These are phyloP conservation scores for Chesias legatella DNA, from an alignment of 2,888 invertebrate genomes.

Conservation along the genomic window DNA sequence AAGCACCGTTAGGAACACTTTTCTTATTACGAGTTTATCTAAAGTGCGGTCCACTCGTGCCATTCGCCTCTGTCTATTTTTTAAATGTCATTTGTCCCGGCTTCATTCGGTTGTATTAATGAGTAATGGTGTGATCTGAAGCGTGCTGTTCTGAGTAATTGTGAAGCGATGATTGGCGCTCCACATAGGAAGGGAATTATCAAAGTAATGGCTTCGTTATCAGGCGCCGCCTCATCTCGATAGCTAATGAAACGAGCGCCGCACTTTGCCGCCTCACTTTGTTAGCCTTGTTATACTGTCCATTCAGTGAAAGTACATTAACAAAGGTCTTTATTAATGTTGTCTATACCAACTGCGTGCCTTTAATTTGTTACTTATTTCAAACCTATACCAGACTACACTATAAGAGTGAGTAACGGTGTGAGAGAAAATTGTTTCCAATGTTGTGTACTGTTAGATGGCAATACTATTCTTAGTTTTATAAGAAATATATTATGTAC, in stretches of 20 bases:
- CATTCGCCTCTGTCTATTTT: slow-evolving; percentile 27
- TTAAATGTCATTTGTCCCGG: slow-evolving; percentile 35
- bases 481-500: slow-evolving; percentile 11
- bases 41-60: slow-evolving; percentile 25
- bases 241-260: slow-evolving; percentile 51
- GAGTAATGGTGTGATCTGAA: slow-evolving; percentile 26
- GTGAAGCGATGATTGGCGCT: slow-evolving; percentile 42
- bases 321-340: slow-evolving; percentile 9
- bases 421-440: slow-evolving; percentile 17
- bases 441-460: slow-evolving; percentile 21
- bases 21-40: slow-evolving; percentile 32
- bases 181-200: slow-evolving; percentile 56
- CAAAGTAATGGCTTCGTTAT: slow-evolving; percentile 64
- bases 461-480: slow-evolving; percentile 12
- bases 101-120: slow-evolving; percentile 30
- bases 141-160: slow-evolving; percentile 27
- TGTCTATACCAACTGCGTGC: slow-evolving; percentile 6
- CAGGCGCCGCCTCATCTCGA: slow-evolving; percentile 55
- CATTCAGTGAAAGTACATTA: slow-evolving; percentile 32
- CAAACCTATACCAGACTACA: slow-evolving; percentile 15
- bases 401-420: slow-evolving; percentile 23
- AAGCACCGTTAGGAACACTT: slow-evolving; percentile 38
- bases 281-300: slow-evolving; percentile 31
- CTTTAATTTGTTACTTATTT: slow-evolving; percentile 6
- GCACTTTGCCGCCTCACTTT: slow-evolving; percentile 36